A percentile compares a stretch with the other conserved stretches of the same genome.
Conservation (phyloP, 2,888 invertebrate genomes). For the Invenusta paracnida region DNA sequence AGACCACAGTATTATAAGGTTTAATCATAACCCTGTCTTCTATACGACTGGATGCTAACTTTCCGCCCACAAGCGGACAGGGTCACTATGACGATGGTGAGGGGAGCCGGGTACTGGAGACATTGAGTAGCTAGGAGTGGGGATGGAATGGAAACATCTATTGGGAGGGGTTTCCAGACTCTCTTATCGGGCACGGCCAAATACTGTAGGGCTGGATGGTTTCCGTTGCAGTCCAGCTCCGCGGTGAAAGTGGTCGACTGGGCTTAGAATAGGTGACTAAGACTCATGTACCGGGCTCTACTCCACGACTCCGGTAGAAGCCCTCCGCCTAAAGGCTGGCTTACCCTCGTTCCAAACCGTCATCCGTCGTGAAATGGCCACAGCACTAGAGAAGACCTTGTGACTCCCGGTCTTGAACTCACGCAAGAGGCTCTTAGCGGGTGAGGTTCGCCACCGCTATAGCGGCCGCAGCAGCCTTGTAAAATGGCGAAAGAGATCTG, state of each 20-base stretch:
- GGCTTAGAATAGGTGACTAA: not conserved
- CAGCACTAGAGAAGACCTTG: too few relatives aligned
- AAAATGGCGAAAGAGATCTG: too few relatives aligned
- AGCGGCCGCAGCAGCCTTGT: too few relatives aligned
- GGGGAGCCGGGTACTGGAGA: not conserved
- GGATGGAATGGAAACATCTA: not conserved
- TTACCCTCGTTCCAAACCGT: too few relatives aligned
- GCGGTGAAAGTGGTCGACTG: not conserved
- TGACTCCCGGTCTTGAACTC: too few relatives aligned
- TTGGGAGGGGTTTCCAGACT: not conserved
- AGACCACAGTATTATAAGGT: not conserved
- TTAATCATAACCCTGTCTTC: not conserved
- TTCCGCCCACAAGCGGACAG: not conserved
- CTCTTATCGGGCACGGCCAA: not conserved
- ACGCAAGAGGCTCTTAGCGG: too few relatives aligned
- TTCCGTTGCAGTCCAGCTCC: not conserved
- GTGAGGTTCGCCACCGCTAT: too few relatives aligned
- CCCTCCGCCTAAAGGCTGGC: too few relatives aligned
- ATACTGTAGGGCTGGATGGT: not conserved
- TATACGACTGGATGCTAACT: not conserved
- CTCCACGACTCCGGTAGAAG: too few relatives aligned
- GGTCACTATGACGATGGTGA: not conserved
- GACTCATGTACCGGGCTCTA: too few relatives aligned
- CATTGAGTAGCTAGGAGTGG: not conserved
- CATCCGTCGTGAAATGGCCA: too few relatives aligned